phyloP scores from a whole-genome alignment of 2,888 invertebrate genomes.

The Salticus scenicus region DNA sequence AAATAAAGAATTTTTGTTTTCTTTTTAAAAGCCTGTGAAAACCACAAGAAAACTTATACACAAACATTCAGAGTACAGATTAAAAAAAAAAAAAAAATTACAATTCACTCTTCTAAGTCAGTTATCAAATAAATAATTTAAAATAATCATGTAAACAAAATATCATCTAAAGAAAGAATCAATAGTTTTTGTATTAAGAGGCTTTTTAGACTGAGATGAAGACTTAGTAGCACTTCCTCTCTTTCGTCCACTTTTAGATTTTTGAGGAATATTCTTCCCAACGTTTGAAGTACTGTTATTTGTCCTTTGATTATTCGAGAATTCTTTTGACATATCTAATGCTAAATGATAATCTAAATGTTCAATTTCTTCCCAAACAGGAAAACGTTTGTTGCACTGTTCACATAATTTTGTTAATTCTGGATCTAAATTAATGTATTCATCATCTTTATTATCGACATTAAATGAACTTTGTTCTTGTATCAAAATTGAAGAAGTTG shows the following conservation, averaged over 20 bases:
- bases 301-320: background rate
- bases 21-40: no score
- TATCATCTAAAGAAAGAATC: conserved; percentile 54
- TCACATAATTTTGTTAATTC: conserved; percentile 78
- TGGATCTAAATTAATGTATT: conserved; percentile 31
- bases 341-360: conserved; percentile 92
- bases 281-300: background rate
- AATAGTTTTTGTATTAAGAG: conserved; percentile 42
- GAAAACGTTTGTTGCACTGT: conserved; percentile 82
- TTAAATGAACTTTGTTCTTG: background rate
- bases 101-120: no score
- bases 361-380: conserved; percentile 81
- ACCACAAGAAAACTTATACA: no score
- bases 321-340: conserved; percentile 82
- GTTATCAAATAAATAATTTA: no score
- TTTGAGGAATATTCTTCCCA: background rate
- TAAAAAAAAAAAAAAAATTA: no score
- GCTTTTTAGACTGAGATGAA: conserved; percentile 2
- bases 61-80: no score
- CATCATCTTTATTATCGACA: background rate
- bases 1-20: no score
- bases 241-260: conserved; percentile 24
- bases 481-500: background rate
- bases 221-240: conserved; percentile 36
- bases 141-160: no score